Percentiles rank a stretch among this genome's conserved stretches.
These are phyloP conservation scores for Drosophila histrio DNA, from an alignment of 2,888 invertebrate species.

Conservation along the genomic window DNA sequence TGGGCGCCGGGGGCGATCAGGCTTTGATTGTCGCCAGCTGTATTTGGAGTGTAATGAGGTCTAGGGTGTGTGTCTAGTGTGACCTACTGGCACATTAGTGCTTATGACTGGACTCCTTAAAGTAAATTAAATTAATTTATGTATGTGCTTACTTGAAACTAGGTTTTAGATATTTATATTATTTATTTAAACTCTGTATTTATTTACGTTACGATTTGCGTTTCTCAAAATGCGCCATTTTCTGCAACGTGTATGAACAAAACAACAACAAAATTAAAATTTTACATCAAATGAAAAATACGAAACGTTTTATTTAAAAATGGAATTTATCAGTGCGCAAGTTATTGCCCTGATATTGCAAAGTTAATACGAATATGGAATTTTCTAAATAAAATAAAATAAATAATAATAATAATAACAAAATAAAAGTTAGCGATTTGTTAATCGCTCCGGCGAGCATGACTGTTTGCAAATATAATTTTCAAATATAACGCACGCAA, in stretches of 20 bases:
- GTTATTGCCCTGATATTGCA: too few relatives aligned
- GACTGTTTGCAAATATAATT: not conserved
- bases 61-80: constrained; percentile 84
- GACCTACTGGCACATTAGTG: constrained; percentile 31
- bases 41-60: constrained; percentile 96
- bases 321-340: too few relatives aligned
- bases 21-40: constrained; percentile 93
- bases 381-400: too few relatives aligned
- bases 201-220: constrained; percentile 51
- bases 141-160: constrained; percentile 69
- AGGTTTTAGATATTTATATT: constrained; percentile 75
- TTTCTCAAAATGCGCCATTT: constrained; percentile 34
- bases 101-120: constrained; percentile 64
- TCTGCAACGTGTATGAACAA: constrained; percentile 31
- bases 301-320: not conserved
- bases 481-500: not conserved
- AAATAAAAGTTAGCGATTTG: too few relatives aligned
- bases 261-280: constrained; percentile 22
- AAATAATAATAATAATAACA: too few relatives aligned
- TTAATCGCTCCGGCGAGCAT: too few relatives aligned
- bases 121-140: constrained; percentile 78
- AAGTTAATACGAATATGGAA: too few relatives aligned
- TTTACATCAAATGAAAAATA: constrained; percentile 14
- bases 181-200: constrained; percentile 76
- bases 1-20: constrained; percentile 92